Evolutionary conservation across 1,140 invertebrate species (phyloP).

Genomic region (Drosophila mojavensis): DNA sequence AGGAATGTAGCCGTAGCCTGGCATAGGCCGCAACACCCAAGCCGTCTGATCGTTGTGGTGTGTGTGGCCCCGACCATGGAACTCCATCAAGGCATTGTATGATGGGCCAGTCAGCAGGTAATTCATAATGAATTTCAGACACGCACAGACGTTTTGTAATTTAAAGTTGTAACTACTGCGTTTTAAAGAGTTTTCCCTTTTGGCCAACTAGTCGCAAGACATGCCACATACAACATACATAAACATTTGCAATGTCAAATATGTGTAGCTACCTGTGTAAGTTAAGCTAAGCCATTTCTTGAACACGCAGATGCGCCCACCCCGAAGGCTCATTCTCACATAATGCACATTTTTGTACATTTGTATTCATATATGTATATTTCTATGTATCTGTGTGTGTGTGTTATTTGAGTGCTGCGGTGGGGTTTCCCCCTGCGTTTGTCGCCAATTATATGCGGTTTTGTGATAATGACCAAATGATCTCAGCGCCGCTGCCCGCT

Average conservation of each 20-base stretch:
- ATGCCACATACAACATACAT: constrained; percentile 1
- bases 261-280: constrained; percentile 36
- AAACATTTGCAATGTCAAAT: constrained; percentile 50
- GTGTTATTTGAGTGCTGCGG: constrained; percentile 7
- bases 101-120: constrained; percentile 2
- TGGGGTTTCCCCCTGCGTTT: constrained; percentile 53
- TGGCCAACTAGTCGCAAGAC: constrained; percentile 52
- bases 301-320: constrained; percentile 53
- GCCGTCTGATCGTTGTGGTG: constrained; percentile 33
- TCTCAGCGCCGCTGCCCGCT: constrained; percentile 43
- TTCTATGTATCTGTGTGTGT: not conserved
- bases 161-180: constrained; percentile 74
- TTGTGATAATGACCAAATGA: constrained; percentile 83
- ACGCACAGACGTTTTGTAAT: constrained; percentile 83
- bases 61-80: constrained; percentile 38
- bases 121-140: constrained; percentile 80
- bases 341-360: constrained; percentile 17
- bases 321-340: constrained; percentile 19
- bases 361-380: constrained; percentile 4
- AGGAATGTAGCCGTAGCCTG: constrained; percentile 17
- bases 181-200: constrained; percentile 70
- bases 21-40: constrained; percentile 54
- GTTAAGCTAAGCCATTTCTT: constrained; percentile 50
- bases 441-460: constrained; percentile 83
- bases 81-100: constrained; percentile 35